Evolutionary conservation across 2,888 invertebrate genomes (phyloP).

Genomic region (Tipula confusa): DNA sequence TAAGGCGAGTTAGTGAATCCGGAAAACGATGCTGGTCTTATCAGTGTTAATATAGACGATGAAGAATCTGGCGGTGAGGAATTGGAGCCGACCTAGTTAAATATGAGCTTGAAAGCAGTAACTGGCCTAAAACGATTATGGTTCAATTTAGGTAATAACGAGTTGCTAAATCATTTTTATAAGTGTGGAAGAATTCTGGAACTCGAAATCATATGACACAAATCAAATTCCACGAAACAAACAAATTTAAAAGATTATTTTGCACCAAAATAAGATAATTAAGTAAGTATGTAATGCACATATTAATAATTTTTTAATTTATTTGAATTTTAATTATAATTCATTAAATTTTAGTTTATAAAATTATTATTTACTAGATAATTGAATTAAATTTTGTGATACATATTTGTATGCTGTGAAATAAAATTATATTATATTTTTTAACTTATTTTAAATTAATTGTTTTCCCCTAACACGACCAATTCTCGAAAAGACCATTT

Average conservation of each 20-base stretch:
- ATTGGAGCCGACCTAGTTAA: background rate
- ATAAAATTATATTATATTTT: background rate
- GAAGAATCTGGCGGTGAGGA: background rate
- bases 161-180: background rate
- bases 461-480: background rate
- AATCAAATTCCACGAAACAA: background rate
- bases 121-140: background rate
- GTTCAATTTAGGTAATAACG: background rate
- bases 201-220: background rate
- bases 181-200: background rate
- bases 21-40: background rate
- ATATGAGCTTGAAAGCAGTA: background rate
- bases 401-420: background rate
- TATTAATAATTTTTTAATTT: background rate
- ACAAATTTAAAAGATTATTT: background rate
- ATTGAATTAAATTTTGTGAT: background rate
- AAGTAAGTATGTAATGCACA: no score
- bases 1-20: background rate
- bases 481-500: background rate
- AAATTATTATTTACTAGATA: background rate
- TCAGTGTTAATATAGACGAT: background rate
- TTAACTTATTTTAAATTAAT: background rate
- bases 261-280: background rate
- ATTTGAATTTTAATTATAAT: background rate
- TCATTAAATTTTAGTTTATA: background rate